Evolutionary conservation across 2,888 invertebrate genomes (phyloP).

Genomic region (Diaphora mendica): DNA sequence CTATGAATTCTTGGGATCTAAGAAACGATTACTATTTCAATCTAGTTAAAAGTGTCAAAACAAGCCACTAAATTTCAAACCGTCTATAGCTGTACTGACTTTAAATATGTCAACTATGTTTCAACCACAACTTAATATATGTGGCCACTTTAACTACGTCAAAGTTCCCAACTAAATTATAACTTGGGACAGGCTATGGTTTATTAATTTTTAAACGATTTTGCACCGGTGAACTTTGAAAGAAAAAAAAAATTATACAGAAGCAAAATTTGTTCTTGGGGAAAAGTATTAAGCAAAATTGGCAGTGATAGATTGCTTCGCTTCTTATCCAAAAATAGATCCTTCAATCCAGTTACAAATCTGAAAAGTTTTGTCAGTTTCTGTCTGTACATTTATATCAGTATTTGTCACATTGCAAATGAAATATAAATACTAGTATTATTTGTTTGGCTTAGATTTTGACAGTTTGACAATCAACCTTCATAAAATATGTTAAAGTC

Average conservation of each 20-base stretch:
- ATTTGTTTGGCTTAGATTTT: not conserved
- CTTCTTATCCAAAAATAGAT: too few species aligned
- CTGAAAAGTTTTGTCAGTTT: not conserved
- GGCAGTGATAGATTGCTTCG: not conserved
- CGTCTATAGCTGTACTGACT: not conserved
- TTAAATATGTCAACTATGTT: not conserved
- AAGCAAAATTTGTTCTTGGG: not conserved
- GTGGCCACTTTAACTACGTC: conserved; percentile 3
- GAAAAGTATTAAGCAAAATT: not conserved
- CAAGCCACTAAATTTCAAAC: not conserved
- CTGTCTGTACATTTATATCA: not conserved
- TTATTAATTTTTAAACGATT: conserved; percentile 6
- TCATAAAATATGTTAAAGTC: not conserved
- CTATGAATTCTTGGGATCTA: not conserved
- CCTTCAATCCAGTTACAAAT: not conserved
- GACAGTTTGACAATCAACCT: not conserved
- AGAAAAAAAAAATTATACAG: not conserved
- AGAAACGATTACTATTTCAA: not conserved
- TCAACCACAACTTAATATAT: not conserved
- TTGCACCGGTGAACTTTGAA: not conserved
- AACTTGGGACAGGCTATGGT: not conserved
- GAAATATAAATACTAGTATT: not conserved
- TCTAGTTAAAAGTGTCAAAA: not conserved
- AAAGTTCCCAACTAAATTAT: conserved; percentile 18
- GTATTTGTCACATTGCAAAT: not conserved